These are phyloP conservation scores for Melipona quadrifasciata DNA, from an alignment of 1,140 invertebrate species.

Conservation along the genomic window DNA sequence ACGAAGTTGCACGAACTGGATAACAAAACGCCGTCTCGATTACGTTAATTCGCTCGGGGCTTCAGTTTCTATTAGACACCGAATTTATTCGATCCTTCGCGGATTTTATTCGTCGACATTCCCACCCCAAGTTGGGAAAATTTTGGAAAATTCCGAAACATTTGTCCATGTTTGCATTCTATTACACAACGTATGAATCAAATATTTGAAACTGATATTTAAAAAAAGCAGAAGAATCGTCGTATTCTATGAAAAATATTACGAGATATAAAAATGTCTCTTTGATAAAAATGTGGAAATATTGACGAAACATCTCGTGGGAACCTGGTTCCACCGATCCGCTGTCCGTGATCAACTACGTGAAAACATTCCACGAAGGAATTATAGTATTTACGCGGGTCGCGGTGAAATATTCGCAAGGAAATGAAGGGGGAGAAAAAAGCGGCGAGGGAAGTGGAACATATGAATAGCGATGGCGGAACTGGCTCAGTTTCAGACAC, in stretches of 20 bases:
- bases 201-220: neutral
- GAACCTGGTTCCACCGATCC: neutral
- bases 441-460: neutral
- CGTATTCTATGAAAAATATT: too few relatives aligned
- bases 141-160: neutral
- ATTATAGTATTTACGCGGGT: neutral
- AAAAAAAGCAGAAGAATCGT: too few relatives aligned
- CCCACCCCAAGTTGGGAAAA: neutral
- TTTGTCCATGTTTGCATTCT: neutral
- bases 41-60: neutral
- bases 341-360: neutral
- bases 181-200: neutral
- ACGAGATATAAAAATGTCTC: too few relatives aligned
- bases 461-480: slow-evolving; percentile 27
- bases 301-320: too few relatives aligned
- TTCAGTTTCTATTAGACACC: too few relatives aligned
- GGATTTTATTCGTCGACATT: neutral
- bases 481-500: slow-evolving; percentile 61
- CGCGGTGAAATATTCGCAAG: slow-evolving; percentile 7
- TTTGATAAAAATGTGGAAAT: neutral
- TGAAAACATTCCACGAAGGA: neutral
- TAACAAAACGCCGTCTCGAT: neutral
- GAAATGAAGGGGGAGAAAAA: neutral
- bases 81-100: neutral
- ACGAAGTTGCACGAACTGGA: neutral